Conservation (phyloP, 92 coral and sea anemone species). For the Plumapathes pennacea region DNA sequence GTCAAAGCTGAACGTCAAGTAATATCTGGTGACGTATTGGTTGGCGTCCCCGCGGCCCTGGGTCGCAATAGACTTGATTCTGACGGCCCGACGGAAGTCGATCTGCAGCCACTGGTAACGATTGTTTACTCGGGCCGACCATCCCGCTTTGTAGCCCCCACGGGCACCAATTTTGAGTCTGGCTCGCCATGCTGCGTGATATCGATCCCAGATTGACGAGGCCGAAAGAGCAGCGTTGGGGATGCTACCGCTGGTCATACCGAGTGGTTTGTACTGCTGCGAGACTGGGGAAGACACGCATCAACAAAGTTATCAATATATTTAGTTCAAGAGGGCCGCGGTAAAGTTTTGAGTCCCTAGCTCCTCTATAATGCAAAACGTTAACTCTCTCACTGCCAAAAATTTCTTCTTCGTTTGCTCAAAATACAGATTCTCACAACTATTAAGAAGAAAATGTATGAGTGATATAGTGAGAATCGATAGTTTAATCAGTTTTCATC, state of each 20-base stretch:
- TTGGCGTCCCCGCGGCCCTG: constrained; percentile 71
- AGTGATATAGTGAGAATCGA: too few species aligned
- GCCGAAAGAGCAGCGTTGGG: constrained; percentile 62
- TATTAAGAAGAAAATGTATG: too few species aligned
- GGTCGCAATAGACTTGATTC: constrained; percentile 61
- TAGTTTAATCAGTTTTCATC: too few species aligned
- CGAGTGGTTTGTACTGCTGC: constrained; percentile 52
- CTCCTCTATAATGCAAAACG: too few species aligned
- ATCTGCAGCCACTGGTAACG: constrained; percentile 68
- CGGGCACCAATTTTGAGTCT: constrained; percentile 56
- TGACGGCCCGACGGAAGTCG: constrained; percentile 49
- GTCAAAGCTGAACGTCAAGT: constrained; percentile 65
- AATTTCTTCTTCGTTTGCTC: too few species aligned
- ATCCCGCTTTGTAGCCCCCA: constrained; percentile 64
- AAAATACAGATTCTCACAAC: too few species aligned
- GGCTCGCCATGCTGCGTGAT: constrained; percentile 76
- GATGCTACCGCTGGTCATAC: constrained; percentile 68
- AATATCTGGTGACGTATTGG: constrained; percentile 79
- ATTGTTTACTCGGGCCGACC: constrained; percentile 81
- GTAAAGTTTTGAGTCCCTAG: too few species aligned
- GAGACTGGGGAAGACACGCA: constrained; percentile 54
- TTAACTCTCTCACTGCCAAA: too few species aligned
- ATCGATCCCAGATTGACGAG: constrained; percentile 60
- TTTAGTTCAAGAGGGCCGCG: too few species aligned
- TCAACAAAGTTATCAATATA: not conserved